Evolutionary conservation across 2,113 vertebrate genomes (phyloP), one percentile per base, ranked within the genome.

Genomic region (Microcebus lehilahytsara): DNA sequence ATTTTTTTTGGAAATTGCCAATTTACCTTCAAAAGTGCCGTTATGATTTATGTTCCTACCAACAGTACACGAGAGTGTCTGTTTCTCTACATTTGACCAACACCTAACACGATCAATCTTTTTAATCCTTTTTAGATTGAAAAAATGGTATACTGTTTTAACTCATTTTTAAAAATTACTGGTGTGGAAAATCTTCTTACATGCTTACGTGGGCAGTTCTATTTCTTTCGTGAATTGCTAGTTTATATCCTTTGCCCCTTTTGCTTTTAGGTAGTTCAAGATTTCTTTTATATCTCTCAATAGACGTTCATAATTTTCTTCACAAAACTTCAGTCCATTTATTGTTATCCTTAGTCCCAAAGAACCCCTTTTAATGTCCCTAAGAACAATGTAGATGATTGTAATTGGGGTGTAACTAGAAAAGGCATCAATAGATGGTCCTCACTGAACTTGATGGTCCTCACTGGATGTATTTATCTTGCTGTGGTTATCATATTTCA

Each of bases 231-330:
- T 85, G 51, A 94, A 64, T 88, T 87, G 13, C 2, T 72, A 10
- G 53, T 88, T 92, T 87, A 42, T 2, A 8, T 74, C n/a, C 17
- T 87, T 74, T 92, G 67, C 34, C 6, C 42, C 72, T 85, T 92
- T 92, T 96, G 37, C 37, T 89, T 95, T 95, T 77, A 90, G 11
- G 62, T 77, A 92, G 71, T 71, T 51, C 25, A 40, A 23, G 10
- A 87, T 88, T 71, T 56, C 42, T 77, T 92, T 90, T 79, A 34
- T 74, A 46, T 34, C 5, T 64, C 51, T 93, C 5, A 20, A 11
- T 66, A 81, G 78, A 46, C 12, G 85, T 89, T 92, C 46, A 42
- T 58, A 56, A 34, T 46, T 96, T 81, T 95, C 58, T 89, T 93
- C 53, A 72, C 81, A 46, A 83, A 80, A 66, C 37, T 17, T 14